Base-by-base conservation (phyloP, 2,113 vertebrate species). In the Cynocephalus volans region DNA sequence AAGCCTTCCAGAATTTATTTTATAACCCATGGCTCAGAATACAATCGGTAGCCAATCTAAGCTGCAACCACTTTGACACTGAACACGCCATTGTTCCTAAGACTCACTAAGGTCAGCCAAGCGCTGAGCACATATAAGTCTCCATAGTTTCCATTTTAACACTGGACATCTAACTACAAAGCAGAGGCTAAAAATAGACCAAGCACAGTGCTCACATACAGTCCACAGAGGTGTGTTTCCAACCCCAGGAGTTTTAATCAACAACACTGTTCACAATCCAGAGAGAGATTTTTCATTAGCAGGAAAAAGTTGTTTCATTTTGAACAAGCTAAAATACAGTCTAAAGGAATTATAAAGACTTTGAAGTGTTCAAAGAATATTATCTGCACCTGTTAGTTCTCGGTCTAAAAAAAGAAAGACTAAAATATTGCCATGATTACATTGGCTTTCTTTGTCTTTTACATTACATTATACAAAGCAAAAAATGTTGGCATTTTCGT, bases 31-130 rank as follows among this genome's bases (percentile, higher is more conserved):
- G 62, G 75, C 36, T 95, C 65, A 65, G 45, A 77, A 80, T 54
- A 48, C n/a, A 95, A 70, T 36, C 76, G 70, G 84, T 75, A 90
- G 96, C 93, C 26, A 56, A 77, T 94, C 48, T 60, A 82, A 36
- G 28, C 24, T 70, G 21, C 33, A 93, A 23, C 9, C 36, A 60
- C 76, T 85, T 1, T 60, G 81, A 94, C 50, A 0, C 41, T 45
- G n/a, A 75, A 50, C 11, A 13, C 92, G 56, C 60, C 90, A 96
- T 90, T 97, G 82, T 94, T 96, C 41, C 70, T 93, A 84, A 96
- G 79, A 87, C 36, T 82, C 60, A 33, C 83, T n/a, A 73, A 97
- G 96, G 94, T 95, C 96, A 97, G 93, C 95, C 97, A 97, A 86
- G 18, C 23, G 75, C 70, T 72, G 72, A 87, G 92, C 70, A 73